Base-by-base conservation (phyloP, 2,113 vertebrate species). In the Saccopteryx leptura region DNA sequence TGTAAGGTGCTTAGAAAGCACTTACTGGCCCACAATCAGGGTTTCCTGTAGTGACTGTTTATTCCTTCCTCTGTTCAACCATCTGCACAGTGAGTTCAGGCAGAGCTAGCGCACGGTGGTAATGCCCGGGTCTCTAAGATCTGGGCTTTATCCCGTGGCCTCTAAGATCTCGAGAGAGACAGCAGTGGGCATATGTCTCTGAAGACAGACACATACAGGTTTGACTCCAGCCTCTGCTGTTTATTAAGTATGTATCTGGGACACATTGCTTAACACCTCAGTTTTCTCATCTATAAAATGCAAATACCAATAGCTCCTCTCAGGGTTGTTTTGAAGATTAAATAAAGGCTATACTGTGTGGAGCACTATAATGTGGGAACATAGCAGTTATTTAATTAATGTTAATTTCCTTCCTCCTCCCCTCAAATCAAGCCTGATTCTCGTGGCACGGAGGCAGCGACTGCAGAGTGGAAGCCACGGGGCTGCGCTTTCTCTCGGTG, bases 331-430 rank as follows among this genome's bases (percentile, higher is more conserved):
- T 83, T 80, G 94, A 95, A 96, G 95, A 96, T 96, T 96, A 94
- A 97, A 94, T 97, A 91, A 96, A 87, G 89, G n/a, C 86, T 82
- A 17, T 96, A 91, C 94, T 97, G 60, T 93, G 69, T 90, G 79
- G 74, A 94, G 60, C 86, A 91, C 94, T 91, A 94, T 39, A 66
- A 86, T 63, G 89, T 0, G 1, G 86, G 95, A 95, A 76, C 89
- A 86, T 88, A 91, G 89, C 85, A 60, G 93, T 98, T 97, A 97
- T 96, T 96, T 97, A 94, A 96, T 98, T 97, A 97, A 96, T 96
- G 96, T 97, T 98, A 95, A 97, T 97, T 97, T 96, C 96, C 54
- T 95, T 90, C 48, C 69, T 87, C 90, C 96, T 96, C 54, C 93
- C n/a, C 95, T 91, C 54, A 84, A 93, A 60, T 71, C 9, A 2